phyloP scores from a whole-genome alignment of 2,888 invertebrate genomes.

The Andrena hattorfiana region DNA sequence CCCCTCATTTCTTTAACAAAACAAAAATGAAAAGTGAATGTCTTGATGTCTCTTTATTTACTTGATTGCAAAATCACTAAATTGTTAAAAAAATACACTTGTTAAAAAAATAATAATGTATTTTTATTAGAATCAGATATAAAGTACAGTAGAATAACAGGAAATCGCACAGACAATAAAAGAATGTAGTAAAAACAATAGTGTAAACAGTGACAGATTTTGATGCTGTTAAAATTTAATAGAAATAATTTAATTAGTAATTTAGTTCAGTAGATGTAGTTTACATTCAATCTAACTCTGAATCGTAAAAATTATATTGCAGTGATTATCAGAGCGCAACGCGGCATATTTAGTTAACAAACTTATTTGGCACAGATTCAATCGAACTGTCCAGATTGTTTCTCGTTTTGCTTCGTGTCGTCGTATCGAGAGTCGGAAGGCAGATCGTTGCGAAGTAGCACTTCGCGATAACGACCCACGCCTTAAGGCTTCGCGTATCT shows the following conservation, averaged over 20 bases:
- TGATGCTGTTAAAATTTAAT: too few relatives aligned
- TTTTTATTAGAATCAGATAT: too few relatives aligned
- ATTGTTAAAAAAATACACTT: too few relatives aligned
- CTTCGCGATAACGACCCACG: conserved; percentile 46
- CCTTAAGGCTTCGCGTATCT: conserved; percentile 21
- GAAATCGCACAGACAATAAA: too few relatives aligned
- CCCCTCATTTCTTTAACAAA: too few relatives aligned
- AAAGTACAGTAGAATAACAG: too few relatives aligned
- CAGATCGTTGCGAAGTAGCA: conserved; percentile 34
- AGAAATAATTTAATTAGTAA: background rate
- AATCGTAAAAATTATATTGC: background rate
- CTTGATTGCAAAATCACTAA: too few relatives aligned
- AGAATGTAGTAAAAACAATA: too few relatives aligned
- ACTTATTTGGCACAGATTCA: conserved; percentile 24
- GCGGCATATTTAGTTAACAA: conserved; percentile 20
- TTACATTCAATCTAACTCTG: background rate
- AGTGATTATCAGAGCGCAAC: background rate
- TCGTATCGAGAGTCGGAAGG: conserved; percentile 22
- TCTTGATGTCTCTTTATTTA: too few relatives aligned
- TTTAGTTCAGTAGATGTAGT: background rate
- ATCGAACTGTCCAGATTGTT: conserved; percentile 24
- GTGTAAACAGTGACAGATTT: too few relatives aligned
- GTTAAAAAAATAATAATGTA: too few relatives aligned
- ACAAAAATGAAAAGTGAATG: too few relatives aligned
- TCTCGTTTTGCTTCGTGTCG: conserved; percentile 26